A percentile compares a stretch with the other conserved stretches of the same genome.
phyloP scores from a whole-genome alignment of 2,113 vertebrate species.

The Rhegmatorhina hoffmannsi region DNA sequence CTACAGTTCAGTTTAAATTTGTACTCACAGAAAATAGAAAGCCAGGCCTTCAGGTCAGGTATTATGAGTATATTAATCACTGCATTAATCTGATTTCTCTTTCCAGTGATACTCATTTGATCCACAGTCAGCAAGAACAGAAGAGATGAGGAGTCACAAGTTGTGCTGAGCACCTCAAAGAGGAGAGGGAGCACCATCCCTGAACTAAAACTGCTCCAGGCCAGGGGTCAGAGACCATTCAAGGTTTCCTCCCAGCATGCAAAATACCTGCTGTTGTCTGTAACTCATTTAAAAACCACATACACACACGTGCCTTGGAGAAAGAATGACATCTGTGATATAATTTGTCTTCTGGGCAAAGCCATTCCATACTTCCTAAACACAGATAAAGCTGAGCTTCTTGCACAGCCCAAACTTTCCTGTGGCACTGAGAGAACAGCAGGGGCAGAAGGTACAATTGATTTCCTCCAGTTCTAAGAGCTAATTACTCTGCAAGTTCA shows the following conservation, averaged over 20 bases:
- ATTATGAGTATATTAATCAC: not conserved
- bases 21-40: not conserved
- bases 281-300: not conserved
- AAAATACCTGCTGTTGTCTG: not conserved
- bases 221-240: not conserved
- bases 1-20: not conserved
- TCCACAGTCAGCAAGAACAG: not conserved
- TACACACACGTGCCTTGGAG: accelerated
- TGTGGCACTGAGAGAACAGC: not conserved
- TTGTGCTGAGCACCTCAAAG: not conserved
- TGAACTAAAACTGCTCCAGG: not conserved
- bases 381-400: not conserved
- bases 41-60: not conserved
- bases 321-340: not conserved
- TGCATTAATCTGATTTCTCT: not conserved
- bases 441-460: not conserved
- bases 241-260: not conserved
- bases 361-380: not conserved
- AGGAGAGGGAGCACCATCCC: not conserved
- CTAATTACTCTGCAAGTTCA: not conserved
- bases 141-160: not conserved
- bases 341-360: not conserved
- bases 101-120: not conserved
- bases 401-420: not conserved
- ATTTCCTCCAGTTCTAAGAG: not conserved